Base-by-base conservation (phyloP, 2,888 invertebrate species). In the Lymantria monacha region DNA sequence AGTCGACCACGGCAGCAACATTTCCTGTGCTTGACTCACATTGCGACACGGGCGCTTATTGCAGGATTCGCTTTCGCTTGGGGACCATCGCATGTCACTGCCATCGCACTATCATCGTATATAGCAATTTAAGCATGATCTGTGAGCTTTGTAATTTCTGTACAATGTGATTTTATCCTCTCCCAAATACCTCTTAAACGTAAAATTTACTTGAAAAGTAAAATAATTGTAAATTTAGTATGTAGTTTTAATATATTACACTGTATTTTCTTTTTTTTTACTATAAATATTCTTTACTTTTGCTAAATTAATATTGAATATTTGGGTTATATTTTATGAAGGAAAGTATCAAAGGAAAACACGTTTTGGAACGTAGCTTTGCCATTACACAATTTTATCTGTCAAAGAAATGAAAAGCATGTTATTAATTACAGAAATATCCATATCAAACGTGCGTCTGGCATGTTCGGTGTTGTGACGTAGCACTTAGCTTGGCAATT, bases 51-150 rank as follows among this genome's bases (percentile, higher is more conserved):
- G 66, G 72, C 67, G 85, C 74, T 76, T 58, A 51, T 49, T 61
- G 74, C 67, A 78, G 76, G 76, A 45, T 74, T 76, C 61, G 80
- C 79, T 77, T 81, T 59, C 63, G 76, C 76, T 74, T 68, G 59
- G 41, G 15, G 70, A 76, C 72, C 76, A 63, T 66, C 67, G 70
- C 79, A 79, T 76, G 77, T 37, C 7, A 13, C 14, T 14, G 47
- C 55, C 62, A 61, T 55, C 63, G 58, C 70, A 67, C 70, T 60
- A 22, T 43, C 46, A 12, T 30, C 22, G 22, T 63, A 53, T 60
- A 59, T 65, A 54, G 74, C 74, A 72, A 68, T 67, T 57, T 57
- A 63, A 54, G 56, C 57, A 60, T 60, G 57, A 11, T 46, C 47
- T 55, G 45, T 51, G 53, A 53, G 44, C 49, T 60, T 51, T 22